Evolutionary conservation across 2,888 invertebrate genomes (phyloP).

Genomic region (Limnephilus rhombicus): DNA sequence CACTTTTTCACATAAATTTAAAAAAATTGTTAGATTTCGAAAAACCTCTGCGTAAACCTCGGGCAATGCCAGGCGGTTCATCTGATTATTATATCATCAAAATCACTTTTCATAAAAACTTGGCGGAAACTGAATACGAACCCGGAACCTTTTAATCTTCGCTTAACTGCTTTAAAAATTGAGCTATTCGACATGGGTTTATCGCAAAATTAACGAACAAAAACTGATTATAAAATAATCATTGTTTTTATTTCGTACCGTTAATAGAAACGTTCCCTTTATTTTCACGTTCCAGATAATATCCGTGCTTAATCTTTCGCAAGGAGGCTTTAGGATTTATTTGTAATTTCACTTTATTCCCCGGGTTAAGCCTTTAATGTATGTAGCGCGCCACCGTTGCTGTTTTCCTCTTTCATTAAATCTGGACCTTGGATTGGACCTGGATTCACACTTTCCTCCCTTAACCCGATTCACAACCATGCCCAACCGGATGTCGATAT

Average conservation of each 20-base stretch:
- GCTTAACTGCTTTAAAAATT: neutral
- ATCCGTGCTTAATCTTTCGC: neutral
- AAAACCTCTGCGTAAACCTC: too few relatives aligned
- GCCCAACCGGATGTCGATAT: too few relatives aligned
- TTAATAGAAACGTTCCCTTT: neutral
- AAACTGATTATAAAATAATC: neutral
- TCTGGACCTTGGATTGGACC: too few relatives aligned
- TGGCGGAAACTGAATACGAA: neutral
- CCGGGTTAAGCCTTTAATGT: neutral
- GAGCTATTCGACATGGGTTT: too few relatives aligned
- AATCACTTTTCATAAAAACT: neutral
- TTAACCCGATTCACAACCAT: too few relatives aligned
- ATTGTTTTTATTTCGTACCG: too few relatives aligned
- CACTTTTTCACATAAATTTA: too few relatives aligned
- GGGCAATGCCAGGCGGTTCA: too few relatives aligned
- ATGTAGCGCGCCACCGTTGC: neutral
- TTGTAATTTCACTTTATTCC: neutral
- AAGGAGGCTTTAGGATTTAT: neutral
- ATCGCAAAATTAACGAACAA: neutral
- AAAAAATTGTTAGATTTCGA: too few relatives aligned
- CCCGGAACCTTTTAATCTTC: neutral
- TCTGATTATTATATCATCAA: too few relatives aligned
- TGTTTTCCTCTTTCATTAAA: too few relatives aligned
- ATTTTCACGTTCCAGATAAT: neutral
- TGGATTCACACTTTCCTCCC: too few relatives aligned